Evolutionary conservation across 23 tunicate genomes (phyloP).

Genomic region (Ciona savignyi): DNA sequence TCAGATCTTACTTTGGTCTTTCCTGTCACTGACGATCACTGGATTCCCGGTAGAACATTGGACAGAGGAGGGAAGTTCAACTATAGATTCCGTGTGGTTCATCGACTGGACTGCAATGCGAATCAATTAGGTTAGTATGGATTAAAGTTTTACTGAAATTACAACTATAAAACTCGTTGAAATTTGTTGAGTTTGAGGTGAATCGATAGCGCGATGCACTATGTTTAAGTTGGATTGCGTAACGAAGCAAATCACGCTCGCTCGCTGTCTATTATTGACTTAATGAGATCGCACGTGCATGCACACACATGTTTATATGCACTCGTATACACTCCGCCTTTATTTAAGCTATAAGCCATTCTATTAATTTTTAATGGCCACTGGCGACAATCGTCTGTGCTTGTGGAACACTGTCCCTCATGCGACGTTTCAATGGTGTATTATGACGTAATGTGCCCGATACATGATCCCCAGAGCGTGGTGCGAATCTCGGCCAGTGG

Average conservation of each 20-base stretch:
- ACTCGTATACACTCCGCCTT: background rate
- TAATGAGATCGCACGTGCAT: background rate
- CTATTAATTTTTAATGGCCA: background rate
- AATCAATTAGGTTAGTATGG: too few relatives aligned
- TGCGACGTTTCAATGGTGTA: background rate
- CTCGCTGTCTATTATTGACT: background rate
- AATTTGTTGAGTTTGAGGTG: too few relatives aligned
- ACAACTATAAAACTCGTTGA: too few relatives aligned
- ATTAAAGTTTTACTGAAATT: too few relatives aligned
- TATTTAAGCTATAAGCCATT: background rate
- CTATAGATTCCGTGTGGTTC: background rate
- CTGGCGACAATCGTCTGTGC: background rate
- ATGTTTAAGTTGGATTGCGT: too few relatives aligned
- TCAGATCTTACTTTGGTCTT: background rate
- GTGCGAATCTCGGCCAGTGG: background rate
- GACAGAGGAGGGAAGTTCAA: background rate
- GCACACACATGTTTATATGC: background rate
- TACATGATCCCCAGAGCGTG: background rate
- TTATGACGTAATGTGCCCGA: background rate
- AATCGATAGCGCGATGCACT: too few relatives aligned
- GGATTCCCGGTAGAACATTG: background rate
- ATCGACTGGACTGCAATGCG: background rate
- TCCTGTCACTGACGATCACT: background rate
- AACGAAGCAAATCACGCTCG: background rate
- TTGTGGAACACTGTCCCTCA: background rate